Evolutionary conservation across 53 echinoderm and acorn worm genomes (phyloP), one percentile per base, ranked within the genome.

Genomic region (Crossaster papposus): DNA sequence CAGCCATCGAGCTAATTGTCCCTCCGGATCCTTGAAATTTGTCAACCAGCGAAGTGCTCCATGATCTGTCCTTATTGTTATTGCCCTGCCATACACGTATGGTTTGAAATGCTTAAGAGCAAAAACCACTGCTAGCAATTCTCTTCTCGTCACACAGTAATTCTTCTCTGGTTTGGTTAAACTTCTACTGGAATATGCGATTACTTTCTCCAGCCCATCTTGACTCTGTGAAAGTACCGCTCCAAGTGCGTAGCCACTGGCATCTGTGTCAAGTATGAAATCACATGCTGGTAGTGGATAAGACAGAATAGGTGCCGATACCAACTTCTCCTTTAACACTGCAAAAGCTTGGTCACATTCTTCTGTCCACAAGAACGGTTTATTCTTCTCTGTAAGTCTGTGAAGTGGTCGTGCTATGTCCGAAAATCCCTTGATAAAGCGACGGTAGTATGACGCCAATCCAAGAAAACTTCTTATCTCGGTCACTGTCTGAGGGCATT

Each of bases 401-500:
- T 88, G 65, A 30, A 88, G 36, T 11, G 88, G 88, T 23, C 51
- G 34, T 12, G 89, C 89, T 64, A 89, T 89, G n/a, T 78, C 4
- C 20, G 72, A 31, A 58, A 88, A 88, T 14, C 30, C 32, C 63
- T 78, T 78, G 22, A 88, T 62, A 54, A 75, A 88, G 8, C 76
- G 51, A 14, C 88, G 13, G 29, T 88, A 88, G 64, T 88, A 88
- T 23, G 88, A 88, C 32, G 52, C 51, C 11, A 76, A 36, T 28
- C 88, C 88, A 15, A 89, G 78, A 37, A 89, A 89, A 24, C 89
- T 79, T 51, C 89, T 23, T 2, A 89, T 36, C 1, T 80, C 80
- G 13, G 38, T 79, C 33, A 89, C 70, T 26, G 23, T 81, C 23
- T 14, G 26, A 8, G 90, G 90, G 17, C 33, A 26, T 12, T 64